These are phyloP conservation scores for Forbesichthys agassizii DNA, from an alignment of 2,113 vertebrate genomes.

Conservation along the genomic window DNA sequence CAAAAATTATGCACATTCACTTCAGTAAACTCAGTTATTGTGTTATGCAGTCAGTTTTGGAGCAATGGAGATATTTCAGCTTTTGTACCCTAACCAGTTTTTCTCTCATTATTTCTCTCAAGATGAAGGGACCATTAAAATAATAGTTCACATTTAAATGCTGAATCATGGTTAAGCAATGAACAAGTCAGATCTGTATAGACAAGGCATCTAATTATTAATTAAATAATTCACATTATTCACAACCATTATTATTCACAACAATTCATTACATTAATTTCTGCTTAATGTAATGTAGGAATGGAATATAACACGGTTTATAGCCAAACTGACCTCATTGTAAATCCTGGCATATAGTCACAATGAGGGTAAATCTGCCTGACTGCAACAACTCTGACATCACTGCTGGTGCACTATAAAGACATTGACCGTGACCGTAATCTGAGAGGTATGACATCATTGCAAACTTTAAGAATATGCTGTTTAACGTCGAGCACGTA, in stretches of 20 bases:
- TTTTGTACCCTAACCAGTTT: not conserved
- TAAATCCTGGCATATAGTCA: conserved; percentile 10
- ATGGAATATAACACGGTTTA: not conserved
- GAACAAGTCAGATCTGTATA: conserved; percentile 9
- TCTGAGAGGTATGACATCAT: conserved; percentile 14
- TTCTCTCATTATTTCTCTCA: conserved; percentile 13
- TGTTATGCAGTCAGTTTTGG: not conserved
- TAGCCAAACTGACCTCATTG: conserved; percentile 16
- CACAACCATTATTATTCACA: too few species aligned
- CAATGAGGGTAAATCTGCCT: conserved; percentile 13
- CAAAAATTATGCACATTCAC: too few species aligned
- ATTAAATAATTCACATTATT: too few species aligned
- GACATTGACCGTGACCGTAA: conserved; percentile 32
- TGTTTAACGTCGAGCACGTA: not conserved
- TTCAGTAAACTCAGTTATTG: too few species aligned
- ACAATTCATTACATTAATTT: too few species aligned
- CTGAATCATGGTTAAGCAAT: not conserved
- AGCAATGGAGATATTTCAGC: not conserved
- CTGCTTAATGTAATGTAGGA: too few species aligned
- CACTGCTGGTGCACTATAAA: conserved; percentile 28
- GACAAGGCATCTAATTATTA: not conserved
- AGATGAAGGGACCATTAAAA: not conserved
- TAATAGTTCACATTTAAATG: not conserved
- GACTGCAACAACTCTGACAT: conserved; percentile 22
- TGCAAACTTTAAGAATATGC: conserved; percentile 1